Evolutionary conservation across 2,113 vertebrate species (phyloP).

Genomic region (Oreochromis spilurus): DNA sequence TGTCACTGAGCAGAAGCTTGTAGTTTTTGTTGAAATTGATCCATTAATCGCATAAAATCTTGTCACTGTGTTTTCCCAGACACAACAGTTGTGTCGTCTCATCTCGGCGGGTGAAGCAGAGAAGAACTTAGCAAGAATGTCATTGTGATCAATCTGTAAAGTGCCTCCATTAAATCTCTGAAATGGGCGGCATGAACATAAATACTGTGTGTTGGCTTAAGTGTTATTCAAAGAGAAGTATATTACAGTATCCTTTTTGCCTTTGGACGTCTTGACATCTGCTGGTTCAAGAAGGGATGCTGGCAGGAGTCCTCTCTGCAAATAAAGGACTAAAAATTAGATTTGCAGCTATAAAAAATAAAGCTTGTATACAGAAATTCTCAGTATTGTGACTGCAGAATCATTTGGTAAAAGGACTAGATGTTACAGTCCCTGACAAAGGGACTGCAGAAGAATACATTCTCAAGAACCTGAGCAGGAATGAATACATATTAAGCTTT

Average conservation of each 20-base stretch:
- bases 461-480: background rate
- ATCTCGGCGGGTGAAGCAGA: background rate
- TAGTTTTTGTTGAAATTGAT: background rate
- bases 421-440: too few relatives aligned
- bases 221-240: background rate
- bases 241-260: slow-evolving; percentile 63
- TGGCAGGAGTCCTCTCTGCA: slow-evolving; percentile 79
- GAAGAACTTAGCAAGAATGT: background rate
- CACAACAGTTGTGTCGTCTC: background rate
- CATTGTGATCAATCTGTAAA: background rate
- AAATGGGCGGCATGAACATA: background rate
- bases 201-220: background rate
- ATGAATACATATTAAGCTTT: background rate
- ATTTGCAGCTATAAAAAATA: background rate
- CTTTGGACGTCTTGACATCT: slow-evolving; percentile 59
- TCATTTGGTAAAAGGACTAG: too few relatives aligned
- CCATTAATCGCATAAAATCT: background rate
- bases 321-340: rapidly evolving
- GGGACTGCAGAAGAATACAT: background rate
- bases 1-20: background rate
- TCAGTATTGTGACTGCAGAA: background rate
- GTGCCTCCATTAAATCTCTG: background rate
- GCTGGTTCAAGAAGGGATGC: slow-evolving; percentile 72
- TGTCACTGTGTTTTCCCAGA: background rate
- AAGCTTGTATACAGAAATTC: background rate